Conservation (phyloP, 2,113 vertebrate species). For the Ceyx melanurus region DNA sequence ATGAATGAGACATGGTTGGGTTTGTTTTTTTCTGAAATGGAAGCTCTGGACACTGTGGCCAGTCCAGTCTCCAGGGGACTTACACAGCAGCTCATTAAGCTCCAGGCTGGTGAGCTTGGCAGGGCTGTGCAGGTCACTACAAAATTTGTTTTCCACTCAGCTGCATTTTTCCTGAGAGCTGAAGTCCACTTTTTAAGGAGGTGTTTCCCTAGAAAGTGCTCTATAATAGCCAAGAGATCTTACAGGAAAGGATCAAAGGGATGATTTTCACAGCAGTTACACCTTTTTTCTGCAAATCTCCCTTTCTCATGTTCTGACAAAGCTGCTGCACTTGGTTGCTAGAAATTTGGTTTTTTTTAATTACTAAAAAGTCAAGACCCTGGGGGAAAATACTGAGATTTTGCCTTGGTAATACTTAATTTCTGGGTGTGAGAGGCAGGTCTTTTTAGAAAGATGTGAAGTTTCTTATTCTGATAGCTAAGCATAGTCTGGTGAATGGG, state of each 20-base stretch:
- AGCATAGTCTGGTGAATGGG: neutral
- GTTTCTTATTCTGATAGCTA: neutral
- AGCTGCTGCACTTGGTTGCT: neutral
- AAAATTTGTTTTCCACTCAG: neutral
- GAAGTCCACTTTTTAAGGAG: neutral
- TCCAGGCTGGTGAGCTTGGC: fast-evolving
- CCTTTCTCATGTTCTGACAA: neutral
- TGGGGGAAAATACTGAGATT: neutral
- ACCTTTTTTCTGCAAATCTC: neutral
- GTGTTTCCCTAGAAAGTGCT: neutral
- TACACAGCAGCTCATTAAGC: neutral
- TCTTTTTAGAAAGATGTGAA: neutral
- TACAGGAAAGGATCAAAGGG: neutral
- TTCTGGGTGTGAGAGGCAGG: neutral
- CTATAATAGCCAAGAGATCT: neutral
- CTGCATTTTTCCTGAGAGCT: neutral
- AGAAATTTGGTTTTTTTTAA: neutral
- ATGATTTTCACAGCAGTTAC: neutral
- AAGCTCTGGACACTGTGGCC: neutral
- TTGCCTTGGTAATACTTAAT: neutral
- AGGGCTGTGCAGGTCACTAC: neutral
- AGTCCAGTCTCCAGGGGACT: neutral
- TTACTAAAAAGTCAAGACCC: neutral
- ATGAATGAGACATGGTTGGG: neutral
- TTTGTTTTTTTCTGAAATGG: neutral